Base-by-base conservation (phyloP, 2,797 vertebrate genomes). In the Avahi laniger region DNA sequence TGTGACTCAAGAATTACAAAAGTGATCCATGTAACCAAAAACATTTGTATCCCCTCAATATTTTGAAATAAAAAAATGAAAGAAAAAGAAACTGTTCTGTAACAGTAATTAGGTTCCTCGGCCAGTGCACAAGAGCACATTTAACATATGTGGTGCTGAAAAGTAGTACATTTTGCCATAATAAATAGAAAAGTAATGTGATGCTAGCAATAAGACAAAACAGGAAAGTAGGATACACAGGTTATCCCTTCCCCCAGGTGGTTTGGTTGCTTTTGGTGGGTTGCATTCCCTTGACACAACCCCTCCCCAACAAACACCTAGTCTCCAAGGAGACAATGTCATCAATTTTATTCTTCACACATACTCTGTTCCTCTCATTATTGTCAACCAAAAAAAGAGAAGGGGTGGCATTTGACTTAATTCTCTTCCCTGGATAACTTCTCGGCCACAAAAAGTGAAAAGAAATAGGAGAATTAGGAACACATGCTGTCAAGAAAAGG, bases 381-480 rank as follows among this genome's bases (percentile, higher is more conserved):
- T 20, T 85, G 35, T 88, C 79, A 87, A 93, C 20, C 52, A 84
- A 73, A 57, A 35, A 92, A 61, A 52, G 41, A 12, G 1, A 73
- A 7, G 3, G 4, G 26, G 4, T 3, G 12, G 33, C n/a, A 61
- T 75, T 90, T 95, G 46, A 89, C 26, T 92, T 67, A 86, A 57
- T 94, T 86, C 57, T 73, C 65, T 86, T 79, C 59, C 52, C 52
- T 87, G 20, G 52, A 76, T 94, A 92, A 92, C 84, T 95, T 92
- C 35, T 80, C 69, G 73, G 84, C 72, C 65, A 89, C 48, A 94
- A 81, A 87, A 96, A 76, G 26, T 41, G 20, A 57, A 91, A 94
- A 95, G 50, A 91, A 80, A 87, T 81, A 82, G n/a, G 43, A 95
- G 59, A 89, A 95, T 67, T 54, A 88, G 82, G 67, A 93, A 93